Evolutionary conservation across 2,888 invertebrate genomes (phyloP), one percentile per base, ranked within the genome.

Genomic region (Ophion costatus): DNA sequence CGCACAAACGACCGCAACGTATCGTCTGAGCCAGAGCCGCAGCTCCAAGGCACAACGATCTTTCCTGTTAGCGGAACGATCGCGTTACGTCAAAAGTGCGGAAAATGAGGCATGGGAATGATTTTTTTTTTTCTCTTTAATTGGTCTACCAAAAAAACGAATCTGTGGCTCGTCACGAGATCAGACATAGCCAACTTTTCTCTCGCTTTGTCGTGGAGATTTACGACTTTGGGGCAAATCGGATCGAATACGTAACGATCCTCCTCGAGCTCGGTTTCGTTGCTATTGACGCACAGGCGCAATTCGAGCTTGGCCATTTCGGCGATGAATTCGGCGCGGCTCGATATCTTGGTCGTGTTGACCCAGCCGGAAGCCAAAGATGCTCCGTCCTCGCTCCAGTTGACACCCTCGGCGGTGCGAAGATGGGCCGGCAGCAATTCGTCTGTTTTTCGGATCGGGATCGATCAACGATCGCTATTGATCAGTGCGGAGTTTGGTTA

Each of bases 21-120:
- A 97, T 94, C 0, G 97, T 95, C 86, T 96, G 96, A 74, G 96
- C 96, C 84, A 97, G 94, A 0, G 96, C 95, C 0, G 97, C 97
- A 0, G 97, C 97, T 0, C 97, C 98, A 87, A 97, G 94, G 88
- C 97, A 97, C 91, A 97, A 96, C 29, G 97, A 96, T 81, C 97
- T 95, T 91, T 97, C 97, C 97, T 97, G 51, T 5, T 1, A 51
- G 5, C 51, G 51, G 14, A 51, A 51, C 17, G 1, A 51, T 51
- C 14, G 38, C 9, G 89, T 78, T 91, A 89, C 20, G 17, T 10
- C 59, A 56, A 69, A 33, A 71, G 45, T 33, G 69, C 14, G 5
- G 29, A 61, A 45, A 20, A 33, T 20, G 7, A 10, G 14, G 51
- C 17, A 51, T 51, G 22, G 22, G 7, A 11, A 64, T 17, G 6